phyloP scores from a whole-genome alignment of 2,113 vertebrate species.

The Lamprotornis superbus region DNA sequence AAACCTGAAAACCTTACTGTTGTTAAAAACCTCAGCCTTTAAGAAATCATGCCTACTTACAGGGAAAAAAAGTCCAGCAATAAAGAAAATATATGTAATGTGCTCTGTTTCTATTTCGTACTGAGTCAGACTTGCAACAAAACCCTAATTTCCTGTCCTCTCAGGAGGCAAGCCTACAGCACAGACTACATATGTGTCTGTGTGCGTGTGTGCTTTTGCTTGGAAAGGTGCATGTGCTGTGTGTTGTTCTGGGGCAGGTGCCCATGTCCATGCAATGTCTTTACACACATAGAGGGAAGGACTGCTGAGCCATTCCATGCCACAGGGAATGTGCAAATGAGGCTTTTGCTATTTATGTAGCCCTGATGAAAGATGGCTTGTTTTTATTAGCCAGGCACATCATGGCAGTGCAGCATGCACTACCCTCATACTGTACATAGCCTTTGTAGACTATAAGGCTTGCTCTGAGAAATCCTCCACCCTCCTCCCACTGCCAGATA shows the following conservation, averaged over 20 bases:
- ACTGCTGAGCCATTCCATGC: not conserved
- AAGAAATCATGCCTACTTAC: conserved; percentile 27
- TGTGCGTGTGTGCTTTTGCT: not conserved
- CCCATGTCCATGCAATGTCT: not conserved
- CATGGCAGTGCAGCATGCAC: not conserved
- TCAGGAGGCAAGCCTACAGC: not conserved
- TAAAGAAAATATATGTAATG: conserved; percentile 63
- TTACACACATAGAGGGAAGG: not conserved
- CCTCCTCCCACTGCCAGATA: not conserved
- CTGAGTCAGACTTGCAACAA: not conserved
- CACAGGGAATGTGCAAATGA: not conserved
- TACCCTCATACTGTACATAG: accelerated
- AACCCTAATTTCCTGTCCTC: not conserved
- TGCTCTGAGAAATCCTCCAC: not conserved
- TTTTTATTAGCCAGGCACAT: not conserved
- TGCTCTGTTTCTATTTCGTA: not conserved
- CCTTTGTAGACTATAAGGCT: not conserved
- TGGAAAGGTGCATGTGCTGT: not conserved
- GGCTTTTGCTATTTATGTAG: not conserved
- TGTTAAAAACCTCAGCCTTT: conserved; percentile 41
- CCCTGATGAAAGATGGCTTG: not conserved
- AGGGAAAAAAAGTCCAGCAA: conserved; percentile 55
- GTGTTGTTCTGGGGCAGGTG: not conserved
- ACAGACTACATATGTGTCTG: not conserved
- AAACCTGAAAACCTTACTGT: conserved; percentile 14